phyloP scores from a whole-genome alignment of 2,888 invertebrate species.

The Parnassius glacialis region DNA sequence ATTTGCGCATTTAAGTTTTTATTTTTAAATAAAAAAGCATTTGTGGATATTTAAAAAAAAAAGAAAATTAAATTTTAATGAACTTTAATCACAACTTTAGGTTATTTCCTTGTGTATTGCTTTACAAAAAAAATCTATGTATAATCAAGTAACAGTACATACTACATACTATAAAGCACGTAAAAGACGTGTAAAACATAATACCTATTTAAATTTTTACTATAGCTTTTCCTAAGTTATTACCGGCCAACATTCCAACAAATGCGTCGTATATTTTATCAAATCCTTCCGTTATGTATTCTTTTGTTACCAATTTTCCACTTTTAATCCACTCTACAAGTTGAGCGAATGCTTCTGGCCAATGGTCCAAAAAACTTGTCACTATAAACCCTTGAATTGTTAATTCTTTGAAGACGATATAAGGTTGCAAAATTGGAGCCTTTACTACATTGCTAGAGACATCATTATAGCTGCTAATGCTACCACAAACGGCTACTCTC shows the following conservation, averaged over 20 bases:
- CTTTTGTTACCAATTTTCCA: slow-evolving; percentile 81
- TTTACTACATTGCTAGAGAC: background rate
- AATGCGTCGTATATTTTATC: slow-evolving; percentile 84
- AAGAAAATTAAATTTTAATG: no score
- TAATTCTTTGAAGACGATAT: slow-evolving; percentile 72
- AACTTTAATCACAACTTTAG: no score
- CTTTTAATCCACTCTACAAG: slow-evolving; percentile 78
- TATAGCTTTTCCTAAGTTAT: slow-evolving; percentile 80
- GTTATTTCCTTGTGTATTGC: no score
- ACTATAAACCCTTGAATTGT: slow-evolving; percentile 78
- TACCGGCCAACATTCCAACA: slow-evolving; percentile 78
- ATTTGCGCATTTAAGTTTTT: no score
- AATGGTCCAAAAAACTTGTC: slow-evolving; percentile 68
- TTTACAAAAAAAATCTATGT: no score
- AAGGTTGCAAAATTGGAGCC: slow-evolving; percentile 35
- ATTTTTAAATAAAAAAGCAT: no score
- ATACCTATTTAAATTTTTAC: slow-evolving; percentile 35
- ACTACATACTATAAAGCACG: no score
- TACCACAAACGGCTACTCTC: slow-evolving; percentile 50
- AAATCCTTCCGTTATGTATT: slow-evolving; percentile 84
- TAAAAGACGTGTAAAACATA: no score
- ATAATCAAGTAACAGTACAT: no score
- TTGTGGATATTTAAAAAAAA: no score
- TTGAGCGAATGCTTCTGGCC: slow-evolving; percentile 75
- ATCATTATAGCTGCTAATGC: slow-evolving; percentile 60